Base-by-base conservation (phyloP, 2,797 vertebrate genomes). In the Lepus townsendii region DNA sequence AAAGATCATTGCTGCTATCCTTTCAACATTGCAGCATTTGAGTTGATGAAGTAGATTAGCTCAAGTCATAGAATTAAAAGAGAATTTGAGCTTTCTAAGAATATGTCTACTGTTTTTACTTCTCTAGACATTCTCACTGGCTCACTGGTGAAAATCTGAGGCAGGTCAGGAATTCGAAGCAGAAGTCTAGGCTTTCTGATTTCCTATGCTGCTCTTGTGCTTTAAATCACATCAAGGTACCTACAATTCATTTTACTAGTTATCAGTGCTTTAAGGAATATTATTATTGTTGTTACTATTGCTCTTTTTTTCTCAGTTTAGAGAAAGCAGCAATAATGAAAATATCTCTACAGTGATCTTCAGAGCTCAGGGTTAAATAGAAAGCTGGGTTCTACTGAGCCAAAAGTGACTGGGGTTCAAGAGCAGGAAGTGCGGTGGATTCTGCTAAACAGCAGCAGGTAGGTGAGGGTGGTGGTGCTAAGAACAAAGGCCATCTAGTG, bases 261-360 rank as follows among this genome's bases (percentile, higher is more conserved):
- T 72, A 65, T 69, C 42, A 30, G 54, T 89, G 24, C 32, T 86
- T 71, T 76, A 91, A 69, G 73, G 38, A 71, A 77, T 89, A 65
- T 86, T 76, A 57, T 60, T 83, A 4, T 62, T 90, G 8, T 38
- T 75, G 12, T 82, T 87, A 32, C 20, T 71, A 17, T 42, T 66
- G 52, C 54, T 82, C 32, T 63, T 13, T 32, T 11, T 71, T 88
- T 93, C 91, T 62, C 42, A 79, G 14, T 93, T 92, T 94, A 82
- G 69, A 96, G 24, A 96, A 90, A 91, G 68, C 52, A 52, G 42
- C 50, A 71, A 91, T 38, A 26, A 32, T 32, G 30, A 95, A 86
- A 95, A 88, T 89, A 78, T 85, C 47, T 83, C 52, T 71, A 47
- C 30, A 83, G 13, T 35, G 50, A 80, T 86, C 57, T 16, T 86